Conservation (phyloP, 2,113 vertebrate species). For the rat (Rattus norvegicus) region DNA sequence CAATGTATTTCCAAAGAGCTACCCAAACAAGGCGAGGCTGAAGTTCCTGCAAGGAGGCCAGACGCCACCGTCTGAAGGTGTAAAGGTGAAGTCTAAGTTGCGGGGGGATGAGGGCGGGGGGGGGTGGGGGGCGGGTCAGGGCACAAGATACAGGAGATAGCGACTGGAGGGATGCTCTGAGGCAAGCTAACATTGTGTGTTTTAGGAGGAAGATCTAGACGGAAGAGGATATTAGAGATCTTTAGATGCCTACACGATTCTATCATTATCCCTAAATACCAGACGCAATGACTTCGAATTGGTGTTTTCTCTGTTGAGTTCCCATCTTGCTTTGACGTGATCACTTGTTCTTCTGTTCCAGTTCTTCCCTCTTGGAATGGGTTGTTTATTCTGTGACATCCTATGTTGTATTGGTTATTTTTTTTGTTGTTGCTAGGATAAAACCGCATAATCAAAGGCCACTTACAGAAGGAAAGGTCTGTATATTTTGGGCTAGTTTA, state of each 20-base stretch:
- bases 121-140: neutral
- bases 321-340: neutral
- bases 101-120: neutral
- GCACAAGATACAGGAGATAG: neutral
- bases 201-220: neutral
- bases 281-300: neutral
- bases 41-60: neutral
- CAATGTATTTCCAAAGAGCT: neutral
- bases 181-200: neutral
- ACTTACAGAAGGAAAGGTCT: neutral
- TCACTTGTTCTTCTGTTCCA: neutral
- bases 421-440: neutral
- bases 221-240: neutral
- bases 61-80: neutral
- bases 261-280: neutral
- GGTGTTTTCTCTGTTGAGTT: neutral
- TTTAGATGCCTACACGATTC: neutral
- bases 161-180: neutral
- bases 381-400: neutral
- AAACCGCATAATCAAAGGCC: neutral
- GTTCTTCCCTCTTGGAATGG: neutral
- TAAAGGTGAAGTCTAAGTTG: neutral
- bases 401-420: neutral
- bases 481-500: neutral
- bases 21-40: neutral